Conservation (phyloP, 2,113 vertebrate species). For the Leucosticte australis region DNA sequence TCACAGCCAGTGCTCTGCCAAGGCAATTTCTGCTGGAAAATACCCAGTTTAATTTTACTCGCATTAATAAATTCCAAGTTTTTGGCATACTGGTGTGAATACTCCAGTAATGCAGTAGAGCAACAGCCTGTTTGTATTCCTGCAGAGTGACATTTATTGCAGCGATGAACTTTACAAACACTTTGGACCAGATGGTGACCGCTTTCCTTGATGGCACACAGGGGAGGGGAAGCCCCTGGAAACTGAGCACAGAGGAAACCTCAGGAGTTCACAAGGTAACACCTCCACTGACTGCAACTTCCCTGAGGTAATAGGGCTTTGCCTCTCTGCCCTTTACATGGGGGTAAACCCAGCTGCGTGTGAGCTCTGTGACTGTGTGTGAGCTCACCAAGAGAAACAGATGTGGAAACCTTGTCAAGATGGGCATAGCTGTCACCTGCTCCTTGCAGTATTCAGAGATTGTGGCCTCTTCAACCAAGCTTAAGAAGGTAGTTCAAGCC, state of each 20-base stretch:
- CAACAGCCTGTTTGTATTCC: neutral
- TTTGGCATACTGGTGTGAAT: neutral
- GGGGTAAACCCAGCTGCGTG: neutral
- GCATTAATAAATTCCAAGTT: neutral
- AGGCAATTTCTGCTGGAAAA: neutral
- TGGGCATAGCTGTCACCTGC: neutral
- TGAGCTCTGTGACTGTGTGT: neutral
- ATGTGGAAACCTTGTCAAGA: neutral
- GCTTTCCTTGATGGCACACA: neutral
- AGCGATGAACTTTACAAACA: neutral
- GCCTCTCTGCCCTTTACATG: neutral
- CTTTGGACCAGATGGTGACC: neutral
- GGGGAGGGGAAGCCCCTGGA: neutral
- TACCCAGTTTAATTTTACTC: neutral
- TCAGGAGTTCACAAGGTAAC: neutral
- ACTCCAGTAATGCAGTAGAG: neutral
- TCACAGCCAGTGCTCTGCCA: neutral
- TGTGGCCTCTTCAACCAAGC: neutral
- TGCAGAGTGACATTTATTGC: neutral
- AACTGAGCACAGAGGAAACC: neutral
- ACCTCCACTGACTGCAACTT: neutral
- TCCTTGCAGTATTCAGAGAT: neutral
- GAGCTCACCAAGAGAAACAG: neutral
- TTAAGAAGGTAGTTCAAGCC: neutral
- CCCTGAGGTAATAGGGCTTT: neutral